Evolutionary conservation across 2,797 vertebrate species (phyloP).

Genomic region (Pteronotus mesoamericanus): DNA sequence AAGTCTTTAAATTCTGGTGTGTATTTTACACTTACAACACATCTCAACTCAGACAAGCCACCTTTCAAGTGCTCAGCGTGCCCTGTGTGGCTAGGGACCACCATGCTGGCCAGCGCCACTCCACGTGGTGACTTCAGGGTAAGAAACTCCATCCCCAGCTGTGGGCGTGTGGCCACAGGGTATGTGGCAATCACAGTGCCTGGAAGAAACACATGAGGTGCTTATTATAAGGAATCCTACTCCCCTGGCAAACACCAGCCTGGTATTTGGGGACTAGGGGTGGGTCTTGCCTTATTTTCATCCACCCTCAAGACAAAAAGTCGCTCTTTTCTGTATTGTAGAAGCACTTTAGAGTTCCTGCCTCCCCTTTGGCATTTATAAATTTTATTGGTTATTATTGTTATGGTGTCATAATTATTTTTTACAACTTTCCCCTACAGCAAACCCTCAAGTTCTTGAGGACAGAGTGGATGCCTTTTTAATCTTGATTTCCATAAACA

Average conservation of each 20-base stretch:
- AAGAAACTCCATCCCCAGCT: neutral
- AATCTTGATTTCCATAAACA: neutral
- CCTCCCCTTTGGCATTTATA: neutral
- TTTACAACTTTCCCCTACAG: neutral
- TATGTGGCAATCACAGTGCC: neutral
- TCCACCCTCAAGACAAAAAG: neutral
- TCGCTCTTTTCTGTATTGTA: neutral
- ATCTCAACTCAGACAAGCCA: neutral
- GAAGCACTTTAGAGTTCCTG: neutral
- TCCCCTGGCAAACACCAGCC: neutral
- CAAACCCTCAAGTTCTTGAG: neutral
- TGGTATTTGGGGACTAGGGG: neutral
- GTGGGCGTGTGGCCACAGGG: neutral
- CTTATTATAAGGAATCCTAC: neutral
- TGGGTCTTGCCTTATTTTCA: neutral
- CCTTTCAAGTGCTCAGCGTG: neutral
- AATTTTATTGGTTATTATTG: neutral
- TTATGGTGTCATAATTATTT: neutral
- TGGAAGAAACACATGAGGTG: neutral
- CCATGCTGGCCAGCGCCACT: neutral
- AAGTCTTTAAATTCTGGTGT: neutral
- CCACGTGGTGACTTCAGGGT: neutral
- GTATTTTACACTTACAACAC: neutral
- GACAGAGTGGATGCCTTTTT: neutral
- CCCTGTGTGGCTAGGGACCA: neutral